Evolutionary conservation across 2,888 invertebrate species (phyloP), one percentile per base, ranked within the genome.

Genomic region (Graphium colonna): DNA sequence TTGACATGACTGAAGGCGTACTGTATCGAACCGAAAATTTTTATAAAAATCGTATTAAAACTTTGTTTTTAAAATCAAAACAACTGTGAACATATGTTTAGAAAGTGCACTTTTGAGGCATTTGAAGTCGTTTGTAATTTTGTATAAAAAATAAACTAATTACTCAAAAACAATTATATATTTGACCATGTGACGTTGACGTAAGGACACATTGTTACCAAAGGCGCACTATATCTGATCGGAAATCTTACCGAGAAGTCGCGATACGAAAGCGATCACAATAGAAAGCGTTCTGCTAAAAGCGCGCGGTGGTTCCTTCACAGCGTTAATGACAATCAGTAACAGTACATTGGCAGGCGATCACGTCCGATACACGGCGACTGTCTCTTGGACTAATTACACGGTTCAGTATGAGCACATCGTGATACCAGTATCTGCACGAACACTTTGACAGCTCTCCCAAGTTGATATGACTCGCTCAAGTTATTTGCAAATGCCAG

Each of bases 381-480:
- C 56, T 56, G 61, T 60, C 62, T 55, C 60, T 53, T 55, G 58
- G 41, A 57, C 57, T 59, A 57, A 60, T 60, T 62, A 62, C 58
- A 51, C 48, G n/a, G 47, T 52, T 52, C 54, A 50, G 48, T 56
- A 31, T 47, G 43, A 48, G 43, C 41, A 51, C 55, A 56, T 58
- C 55, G 56, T 56, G 60, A 56, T 60, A 54, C 28, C 28, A 42
- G 31, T 28, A 36, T 52, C 49, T 43, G 26, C 46, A 47, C 45
- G 52, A 46, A 17, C 28, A n/a, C 28, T 16, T 31, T 47, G 39
- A 46, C 38, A 55, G 18, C 51, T 46, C 33, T 26, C 26, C 12
- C 41, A 36, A 33, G 8, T n/a, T 40, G 31, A 50, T 50, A 50
- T 39, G 18, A 53, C 49, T 16, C 40, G 33, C 33, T 26, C 7